phyloP scores from a whole-genome alignment of 2,888 invertebrate genomes.

The Venustoraphidia nigricollis region DNA sequence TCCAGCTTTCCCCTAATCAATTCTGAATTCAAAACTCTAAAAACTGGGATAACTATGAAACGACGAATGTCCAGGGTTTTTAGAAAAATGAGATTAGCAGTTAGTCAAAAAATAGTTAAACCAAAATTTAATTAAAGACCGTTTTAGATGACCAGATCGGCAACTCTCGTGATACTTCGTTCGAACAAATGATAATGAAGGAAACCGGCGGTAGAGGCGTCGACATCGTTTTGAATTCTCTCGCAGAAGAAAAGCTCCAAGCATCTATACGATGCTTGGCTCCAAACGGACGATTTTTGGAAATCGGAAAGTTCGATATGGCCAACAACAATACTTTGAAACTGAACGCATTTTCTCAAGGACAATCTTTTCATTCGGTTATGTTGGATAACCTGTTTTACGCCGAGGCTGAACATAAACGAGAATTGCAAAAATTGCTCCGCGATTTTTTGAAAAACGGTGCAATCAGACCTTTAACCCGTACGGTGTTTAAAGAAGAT shows the following conservation, averaged over 20 bases:
- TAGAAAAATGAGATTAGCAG: too few relatives aligned
- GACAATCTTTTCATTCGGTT: slow-evolving; percentile 62
- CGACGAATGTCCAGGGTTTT: too few relatives aligned
- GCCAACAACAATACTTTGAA: slow-evolving; percentile 45
- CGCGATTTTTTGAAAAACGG: slow-evolving; percentile 43
- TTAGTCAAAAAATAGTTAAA: too few relatives aligned
- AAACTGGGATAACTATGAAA: too few relatives aligned
- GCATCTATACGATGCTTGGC: slow-evolving; percentile 48
- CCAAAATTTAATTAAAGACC: slow-evolving; percentile 29
- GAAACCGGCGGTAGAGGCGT: slow-evolving; percentile 79
- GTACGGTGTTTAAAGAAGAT: slow-evolving; percentile 38
- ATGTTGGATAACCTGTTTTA: slow-evolving; percentile 38
- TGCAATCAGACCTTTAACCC: slow-evolving; percentile 45
- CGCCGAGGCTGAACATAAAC: slow-evolving; percentile 29
- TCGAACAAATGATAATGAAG: slow-evolving; percentile 69
- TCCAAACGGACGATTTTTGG: slow-evolving; percentile 52
- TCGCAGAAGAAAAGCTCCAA: slow-evolving; percentile 80
- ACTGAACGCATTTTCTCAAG: slow-evolving; percentile 52
- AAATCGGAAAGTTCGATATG: slow-evolving; percentile 77
- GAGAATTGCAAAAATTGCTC: slow-evolving; percentile 37
- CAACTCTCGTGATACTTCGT: slow-evolving; percentile 72
- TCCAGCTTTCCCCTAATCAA: too few relatives aligned
- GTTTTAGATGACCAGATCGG: slow-evolving; percentile 51
- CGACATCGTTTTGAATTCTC: slow-evolving; percentile 78
- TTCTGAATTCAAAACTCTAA: too few relatives aligned